These are phyloP conservation scores for Orgyia antiqua DNA, from an alignment of 2,888 invertebrate genomes.

Conservation along the genomic window DNA sequence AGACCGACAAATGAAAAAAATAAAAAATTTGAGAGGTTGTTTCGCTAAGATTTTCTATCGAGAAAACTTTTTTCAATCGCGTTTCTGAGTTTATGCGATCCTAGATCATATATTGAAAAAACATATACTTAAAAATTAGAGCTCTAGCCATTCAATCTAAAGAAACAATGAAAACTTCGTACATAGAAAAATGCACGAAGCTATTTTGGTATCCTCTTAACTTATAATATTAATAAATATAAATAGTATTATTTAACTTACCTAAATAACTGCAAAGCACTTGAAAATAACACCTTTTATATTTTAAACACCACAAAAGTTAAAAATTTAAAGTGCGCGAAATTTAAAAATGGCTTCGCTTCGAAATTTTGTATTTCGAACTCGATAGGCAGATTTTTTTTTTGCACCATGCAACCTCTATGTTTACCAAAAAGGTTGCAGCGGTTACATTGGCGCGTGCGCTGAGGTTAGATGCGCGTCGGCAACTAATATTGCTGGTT, in stretches of 20 bases:
- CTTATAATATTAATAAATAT: too few species aligned
- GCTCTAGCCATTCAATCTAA: too few species aligned
- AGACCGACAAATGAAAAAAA: too few species aligned
- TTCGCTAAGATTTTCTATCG: too few species aligned
- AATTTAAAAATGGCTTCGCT: slow-evolving; percentile 32
- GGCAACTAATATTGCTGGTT: slow-evolving; percentile 44
- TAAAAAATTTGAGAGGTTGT: too few species aligned
- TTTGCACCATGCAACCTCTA: slow-evolving; percentile 59
- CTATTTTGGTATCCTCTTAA: too few species aligned
- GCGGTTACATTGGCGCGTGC: slow-evolving; percentile 58
- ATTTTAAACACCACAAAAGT: slow-evolving; percentile 42
- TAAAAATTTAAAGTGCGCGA: slow-evolving; percentile 36
- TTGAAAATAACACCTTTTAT: slow-evolving; percentile 29
- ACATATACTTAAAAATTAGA: too few species aligned
- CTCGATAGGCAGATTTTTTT: slow-evolving; percentile 23
- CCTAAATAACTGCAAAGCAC: slow-evolving; percentile 32
- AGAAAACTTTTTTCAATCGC: too few species aligned
- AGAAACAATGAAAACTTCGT: too few species aligned
- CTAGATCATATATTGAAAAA: too few species aligned
- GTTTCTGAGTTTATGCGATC: too few species aligned
- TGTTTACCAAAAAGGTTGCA: slow-evolving; percentile 55
- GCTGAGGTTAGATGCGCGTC: slow-evolving; percentile 47
- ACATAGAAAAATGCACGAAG: too few species aligned
- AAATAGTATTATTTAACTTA: slow-evolving; percentile 23
- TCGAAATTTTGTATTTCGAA: slow-evolving; percentile 36